Conservation (phyloP, 2,113 vertebrate species). For the Lampris megalopsis region DNA sequence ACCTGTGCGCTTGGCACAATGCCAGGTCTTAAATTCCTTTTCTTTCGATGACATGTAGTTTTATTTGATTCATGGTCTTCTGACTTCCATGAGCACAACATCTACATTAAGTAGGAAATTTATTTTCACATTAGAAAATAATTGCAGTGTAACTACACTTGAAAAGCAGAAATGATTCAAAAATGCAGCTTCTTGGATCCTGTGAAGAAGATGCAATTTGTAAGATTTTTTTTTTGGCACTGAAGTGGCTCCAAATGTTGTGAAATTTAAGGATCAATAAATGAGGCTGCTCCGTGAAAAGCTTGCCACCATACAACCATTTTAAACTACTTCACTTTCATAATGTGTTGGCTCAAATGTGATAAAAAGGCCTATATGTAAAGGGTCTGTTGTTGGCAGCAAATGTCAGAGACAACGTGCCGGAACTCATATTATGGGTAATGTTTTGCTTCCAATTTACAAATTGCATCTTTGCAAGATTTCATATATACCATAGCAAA, state of each 20-base stretch:
- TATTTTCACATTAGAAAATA: conserved; percentile 88
- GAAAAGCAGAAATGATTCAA: conserved; percentile 87
- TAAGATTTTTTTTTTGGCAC: background rate
- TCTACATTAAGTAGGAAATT: conserved; percentile 87
- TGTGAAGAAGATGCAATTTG: conserved; percentile 72
- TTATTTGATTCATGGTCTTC: background rate
- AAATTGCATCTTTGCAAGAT: conserved; percentile 73
- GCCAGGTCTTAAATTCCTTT: background rate
- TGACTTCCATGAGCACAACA: background rate
- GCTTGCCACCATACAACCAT: background rate
- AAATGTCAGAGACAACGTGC: background rate
- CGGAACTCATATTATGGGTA: conserved; percentile 40
- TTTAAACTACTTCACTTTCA: background rate
- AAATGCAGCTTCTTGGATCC: conserved; percentile 82
- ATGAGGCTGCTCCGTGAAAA: conserved; percentile 35
- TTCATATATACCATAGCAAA: conserved; percentile 85
- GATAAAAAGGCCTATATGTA: background rate
- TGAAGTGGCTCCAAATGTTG: conserved; percentile 2
- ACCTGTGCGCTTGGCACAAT: background rate
- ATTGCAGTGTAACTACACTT: conserved; percentile 87
- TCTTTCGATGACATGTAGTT: background rate
- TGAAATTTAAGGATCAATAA: background rate
- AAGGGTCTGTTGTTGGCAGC: background rate
- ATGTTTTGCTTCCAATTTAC: conserved; percentile 69
- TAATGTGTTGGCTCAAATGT: background rate